A percentile compares a stretch with the other conserved stretches of the same genome.
These are phyloP conservation scores for Biston betularia DNA, from an alignment of 2,888 invertebrate species.

Conservation along the genomic window DNA sequence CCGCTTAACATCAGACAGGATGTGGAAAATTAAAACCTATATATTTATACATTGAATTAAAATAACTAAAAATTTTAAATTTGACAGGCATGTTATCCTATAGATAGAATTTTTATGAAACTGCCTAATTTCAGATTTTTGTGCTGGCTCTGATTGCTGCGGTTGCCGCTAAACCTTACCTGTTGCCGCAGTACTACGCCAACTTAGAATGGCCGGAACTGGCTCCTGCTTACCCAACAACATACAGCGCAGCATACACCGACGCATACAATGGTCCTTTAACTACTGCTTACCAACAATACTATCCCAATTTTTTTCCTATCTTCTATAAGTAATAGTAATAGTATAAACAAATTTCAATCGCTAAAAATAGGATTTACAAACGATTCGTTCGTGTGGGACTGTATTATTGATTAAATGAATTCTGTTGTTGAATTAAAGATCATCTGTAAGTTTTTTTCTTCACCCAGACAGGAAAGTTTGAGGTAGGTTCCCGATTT, in stretches of 20 bases:
- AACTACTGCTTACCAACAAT: background rate
- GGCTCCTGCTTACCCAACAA: too few relatives aligned
- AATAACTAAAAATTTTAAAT: too few relatives aligned
- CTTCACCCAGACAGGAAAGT: background rate
- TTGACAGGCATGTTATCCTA: too few relatives aligned
- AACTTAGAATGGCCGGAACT: too few relatives aligned
- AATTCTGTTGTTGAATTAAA: conserved; percentile 23
- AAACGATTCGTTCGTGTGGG: conserved; percentile 21
- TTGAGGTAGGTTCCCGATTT: background rate
- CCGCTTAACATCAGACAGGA: too few relatives aligned
- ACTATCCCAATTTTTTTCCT: background rate
- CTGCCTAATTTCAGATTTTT: conserved; percentile 54
- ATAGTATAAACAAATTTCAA: background rate
- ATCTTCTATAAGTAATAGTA: background rate
- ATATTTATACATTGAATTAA: too few relatives aligned
- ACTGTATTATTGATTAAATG: conserved; percentile 20
- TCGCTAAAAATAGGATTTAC: background rate
- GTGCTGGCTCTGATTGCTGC: conserved; percentile 54
- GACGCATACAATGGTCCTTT: background rate
- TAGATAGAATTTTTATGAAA: background rate
- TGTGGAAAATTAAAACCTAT: too few relatives aligned
- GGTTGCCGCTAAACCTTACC: conserved; percentile 57
- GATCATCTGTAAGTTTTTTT: background rate
- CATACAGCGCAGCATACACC: too few relatives aligned
- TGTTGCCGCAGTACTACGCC: conserved; percentile 20